A percentile compares a stretch with the other conserved stretches of the same genome.
These are phyloP conservation scores for Lophura swinhoii DNA, from an alignment of 2,797 vertebrate genomes.

Conservation along the genomic window DNA sequence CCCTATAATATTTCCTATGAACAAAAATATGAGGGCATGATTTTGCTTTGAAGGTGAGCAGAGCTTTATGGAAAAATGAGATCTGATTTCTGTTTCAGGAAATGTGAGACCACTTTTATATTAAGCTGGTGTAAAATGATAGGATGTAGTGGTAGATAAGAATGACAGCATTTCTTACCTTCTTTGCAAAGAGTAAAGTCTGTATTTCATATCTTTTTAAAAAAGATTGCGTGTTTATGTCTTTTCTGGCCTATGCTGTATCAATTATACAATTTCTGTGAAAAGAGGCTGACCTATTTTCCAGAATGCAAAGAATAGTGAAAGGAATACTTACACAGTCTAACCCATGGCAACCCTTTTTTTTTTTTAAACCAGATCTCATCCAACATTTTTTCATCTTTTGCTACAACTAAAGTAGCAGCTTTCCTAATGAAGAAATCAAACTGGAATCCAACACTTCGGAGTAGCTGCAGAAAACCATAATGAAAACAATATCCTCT, in stretches of 20 bases:
- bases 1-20: background rate
- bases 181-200: background rate
- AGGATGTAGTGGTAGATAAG: background rate
- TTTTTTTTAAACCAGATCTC: slow-evolving; percentile 4
- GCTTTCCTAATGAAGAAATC: slow-evolving; percentile 64
- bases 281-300: slow-evolving; percentile 41
- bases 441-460: slow-evolving; percentile 59
- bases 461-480: slow-evolving; percentile 46
- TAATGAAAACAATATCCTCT: slow-evolving; percentile 67
- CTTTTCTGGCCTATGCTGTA: background rate
- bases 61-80: background rate
- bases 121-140: rapidly evolving
- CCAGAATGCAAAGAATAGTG: slow-evolving; percentile 53
- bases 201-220: background rate
- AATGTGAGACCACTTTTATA: background rate
- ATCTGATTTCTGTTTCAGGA: background rate
- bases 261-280: slow-evolving; percentile 39
- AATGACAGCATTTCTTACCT: background rate
- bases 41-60: background rate
- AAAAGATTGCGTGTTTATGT: background rate
- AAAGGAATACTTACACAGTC: slow-evolving; percentile 17
- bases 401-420: slow-evolving; percentile 28
- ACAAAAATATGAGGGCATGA: background rate
- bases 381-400: background rate
- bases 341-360: background rate